Evolutionary conservation across 2,888 invertebrate species (phyloP).

Genomic region (Acronicta psi): DNA sequence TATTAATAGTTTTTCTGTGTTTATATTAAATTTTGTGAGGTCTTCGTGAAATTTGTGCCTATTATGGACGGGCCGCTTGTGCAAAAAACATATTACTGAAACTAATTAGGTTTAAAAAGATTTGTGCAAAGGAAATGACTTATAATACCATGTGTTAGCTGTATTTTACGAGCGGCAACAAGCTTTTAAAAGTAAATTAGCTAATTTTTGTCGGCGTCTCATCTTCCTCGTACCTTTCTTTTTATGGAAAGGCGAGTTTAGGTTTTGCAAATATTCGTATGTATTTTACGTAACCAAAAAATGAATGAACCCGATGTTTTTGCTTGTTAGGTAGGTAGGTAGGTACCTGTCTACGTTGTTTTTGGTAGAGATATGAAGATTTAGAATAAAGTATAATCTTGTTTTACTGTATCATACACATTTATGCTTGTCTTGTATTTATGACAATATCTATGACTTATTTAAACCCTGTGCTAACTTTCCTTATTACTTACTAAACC

Average conservation of each 20-base stretch:
- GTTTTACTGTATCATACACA: no score
- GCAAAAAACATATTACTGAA: conserved; percentile 52
- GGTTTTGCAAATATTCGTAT: conserved; percentile 29
- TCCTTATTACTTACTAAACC: no score
- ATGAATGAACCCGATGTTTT: neutral
- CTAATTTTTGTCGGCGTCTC: conserved; percentile 37
- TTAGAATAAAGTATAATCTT: no score
- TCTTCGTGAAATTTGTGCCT: conserved; percentile 54
- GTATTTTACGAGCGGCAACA: conserved; percentile 46
- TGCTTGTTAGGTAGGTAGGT: neutral
- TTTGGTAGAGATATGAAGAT: no score
- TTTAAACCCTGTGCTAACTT: no score
- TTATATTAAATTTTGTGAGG: conserved; percentile 68
- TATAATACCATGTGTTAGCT: conserved; percentile 53
- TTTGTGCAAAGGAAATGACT: conserved; percentile 51
- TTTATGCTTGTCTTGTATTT: no score
- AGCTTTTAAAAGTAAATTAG: conserved; percentile 56
- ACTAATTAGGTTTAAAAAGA: conserved; percentile 51
- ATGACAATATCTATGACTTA: no score
- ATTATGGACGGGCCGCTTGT: conserved; percentile 25
- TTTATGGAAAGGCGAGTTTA: conserved; percentile 17
- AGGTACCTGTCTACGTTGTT: no score
- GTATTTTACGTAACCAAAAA: conserved; percentile 4
- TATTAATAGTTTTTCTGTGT: conserved; percentile 67
- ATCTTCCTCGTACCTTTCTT: conserved; percentile 27